phyloP scores from a whole-genome alignment of 2,888 invertebrate species.

The Salpingus planirostris region DNA sequence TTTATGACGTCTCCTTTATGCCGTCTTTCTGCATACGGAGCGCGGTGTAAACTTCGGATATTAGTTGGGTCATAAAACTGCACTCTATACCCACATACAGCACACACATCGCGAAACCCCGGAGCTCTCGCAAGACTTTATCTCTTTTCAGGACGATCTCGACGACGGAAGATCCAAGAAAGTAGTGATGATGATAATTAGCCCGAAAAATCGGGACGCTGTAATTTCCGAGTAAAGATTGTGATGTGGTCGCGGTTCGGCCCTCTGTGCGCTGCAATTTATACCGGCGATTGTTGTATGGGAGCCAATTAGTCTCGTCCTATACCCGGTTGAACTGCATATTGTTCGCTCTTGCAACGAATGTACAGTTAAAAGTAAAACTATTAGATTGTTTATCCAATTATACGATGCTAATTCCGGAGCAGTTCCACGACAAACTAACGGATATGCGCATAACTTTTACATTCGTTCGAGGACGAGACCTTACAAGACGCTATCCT shows the following conservation, averaged over 20 bases:
- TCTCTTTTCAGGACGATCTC: too few species aligned
- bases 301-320: slow-evolving; percentile 10
- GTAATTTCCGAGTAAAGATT: too few species aligned
- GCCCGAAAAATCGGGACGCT: too few species aligned
- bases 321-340: background rate
- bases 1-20: slow-evolving; percentile 10
- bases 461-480: slow-evolving; percentile 2
- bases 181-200: too few species aligned
- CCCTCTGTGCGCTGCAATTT: background rate
- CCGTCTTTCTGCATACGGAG: slow-evolving; percentile 7
- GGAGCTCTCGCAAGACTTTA: too few species aligned
- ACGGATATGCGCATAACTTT: slow-evolving; percentile 11
- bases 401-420: slow-evolving; percentile 13
- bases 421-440: slow-evolving; percentile 2
- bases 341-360: slow-evolving; percentile 1
- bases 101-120: too few species aligned
- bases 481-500: background rate
- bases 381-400: slow-evolving; percentile 15
- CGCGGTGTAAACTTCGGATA: slow-evolving; percentile 5
- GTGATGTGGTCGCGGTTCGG: too few species aligned
- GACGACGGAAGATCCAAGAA: too few species aligned
- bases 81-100: too few species aligned
- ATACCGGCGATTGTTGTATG: slow-evolving; percentile 5
- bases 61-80: slow-evolving; percentile 9
- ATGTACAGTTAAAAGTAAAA: slow-evolving; percentile 16